Base-by-base conservation (phyloP, 2,113 vertebrate species). In the Morone chrysops region DNA sequence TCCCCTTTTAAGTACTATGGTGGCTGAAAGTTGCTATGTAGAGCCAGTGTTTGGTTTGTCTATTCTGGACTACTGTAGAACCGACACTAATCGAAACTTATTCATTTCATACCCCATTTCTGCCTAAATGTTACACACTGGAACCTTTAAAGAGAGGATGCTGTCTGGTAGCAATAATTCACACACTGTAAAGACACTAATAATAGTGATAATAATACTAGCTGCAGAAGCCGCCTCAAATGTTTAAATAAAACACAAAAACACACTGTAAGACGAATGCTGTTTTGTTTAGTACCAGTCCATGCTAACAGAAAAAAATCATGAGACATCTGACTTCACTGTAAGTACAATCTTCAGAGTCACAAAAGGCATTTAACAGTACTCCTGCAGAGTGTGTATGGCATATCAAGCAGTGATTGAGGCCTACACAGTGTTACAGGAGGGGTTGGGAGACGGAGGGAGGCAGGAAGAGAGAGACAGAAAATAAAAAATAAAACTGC, bases 301-400 rank as follows among this genome's bases (percentile, higher is more conserved):
- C 81, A 78, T 45, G 75, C 80, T 17, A 67, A 75, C 43, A 77
- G 31, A 43, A 11, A 66, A 25, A 36, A 4, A 66, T 50, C 43
- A 51, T 41, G 40, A 68, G 43, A 74, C 83, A 11, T 77, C 54
- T 36, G 65, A 76, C 63, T 20, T 81, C 62, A 43, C 59, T 36
- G 62, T 41, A 36, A 85, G 43, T 78, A 85, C 88, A 92, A 87
- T 90, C 91, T 75, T 84, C 54, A 81, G 67, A 90, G 87, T 92
- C 84, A 59, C 80, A 82, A 51, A 92, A 92, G 91, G 90, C 90
- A 83, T 87, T 70, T 62, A 69, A 31, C 50, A 81, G 65, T 6
- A 31, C 65, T 84, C 77, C 70, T 77, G 81, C 86, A 73, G 66
- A 72, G 86, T 74, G 59, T 53, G 1, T 82, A 36, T 69, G 82